Percentiles rank a stretch among this genome's conserved stretches.
Conservation (phyloP, 30 jellyfish, hydroid and myxozoan genomes). For the Cassiopea andromeda region DNA sequence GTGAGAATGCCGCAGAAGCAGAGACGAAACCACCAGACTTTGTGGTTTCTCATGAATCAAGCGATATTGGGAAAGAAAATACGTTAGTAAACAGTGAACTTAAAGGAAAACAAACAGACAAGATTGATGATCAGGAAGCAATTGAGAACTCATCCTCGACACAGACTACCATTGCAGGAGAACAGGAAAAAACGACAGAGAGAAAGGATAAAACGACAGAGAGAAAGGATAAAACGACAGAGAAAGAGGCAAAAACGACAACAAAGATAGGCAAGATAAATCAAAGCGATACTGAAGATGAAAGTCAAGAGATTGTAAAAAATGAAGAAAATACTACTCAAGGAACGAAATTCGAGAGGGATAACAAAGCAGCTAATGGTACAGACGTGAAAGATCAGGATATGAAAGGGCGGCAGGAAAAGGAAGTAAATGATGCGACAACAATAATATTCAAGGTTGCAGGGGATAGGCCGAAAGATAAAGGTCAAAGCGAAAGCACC, state of each 20-base stretch:
- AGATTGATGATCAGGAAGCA: too few species aligned
- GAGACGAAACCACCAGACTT: too few species aligned
- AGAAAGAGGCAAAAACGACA: not conserved
- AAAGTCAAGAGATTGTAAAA: not conserved
- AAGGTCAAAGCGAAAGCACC: not conserved
- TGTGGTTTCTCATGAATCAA: too few species aligned
- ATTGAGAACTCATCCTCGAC: too few species aligned
- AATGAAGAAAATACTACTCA: not conserved
- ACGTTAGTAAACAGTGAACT: too few species aligned
- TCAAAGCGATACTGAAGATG: not conserved
- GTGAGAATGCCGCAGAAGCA: too few species aligned
- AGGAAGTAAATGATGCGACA: not conserved
- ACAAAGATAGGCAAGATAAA: not conserved
- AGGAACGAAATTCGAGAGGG: not conserved
- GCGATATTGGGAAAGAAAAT: too few species aligned
- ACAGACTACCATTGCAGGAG: too few species aligned
- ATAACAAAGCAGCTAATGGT: not conserved
- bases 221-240: too few species aligned
- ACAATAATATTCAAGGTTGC: not conserved
- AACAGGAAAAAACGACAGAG: too few species aligned
- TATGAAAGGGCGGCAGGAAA: not conserved
- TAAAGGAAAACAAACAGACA: too few species aligned
- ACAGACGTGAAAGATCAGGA: not conserved
- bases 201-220: too few species aligned
- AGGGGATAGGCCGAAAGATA: conserved; percentile 3